These are phyloP conservation scores for Pasiphila rectangulata DNA, from an alignment of 2,888 invertebrate genomes.

Conservation along the genomic window DNA sequence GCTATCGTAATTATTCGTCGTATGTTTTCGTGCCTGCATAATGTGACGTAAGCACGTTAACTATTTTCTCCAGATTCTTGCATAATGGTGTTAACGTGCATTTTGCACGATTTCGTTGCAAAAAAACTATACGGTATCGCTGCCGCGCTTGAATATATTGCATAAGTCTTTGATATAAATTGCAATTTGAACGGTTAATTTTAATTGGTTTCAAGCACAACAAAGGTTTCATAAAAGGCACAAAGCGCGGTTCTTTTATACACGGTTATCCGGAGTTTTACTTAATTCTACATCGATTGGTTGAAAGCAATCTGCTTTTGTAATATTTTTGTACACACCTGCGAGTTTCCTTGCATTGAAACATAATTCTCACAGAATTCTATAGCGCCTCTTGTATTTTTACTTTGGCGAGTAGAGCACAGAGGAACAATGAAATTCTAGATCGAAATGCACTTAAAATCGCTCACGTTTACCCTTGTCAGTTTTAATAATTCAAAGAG, in stretches of 20 bases:
- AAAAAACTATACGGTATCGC: conserved; percentile 30
- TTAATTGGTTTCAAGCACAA: background rate
- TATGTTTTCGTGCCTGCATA: conserved; percentile 43
- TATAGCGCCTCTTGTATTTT: background rate
- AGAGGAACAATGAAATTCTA: conserved; percentile 31
- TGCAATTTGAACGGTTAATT: background rate
- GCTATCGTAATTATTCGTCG: conserved; percentile 34
- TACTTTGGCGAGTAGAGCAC: conserved; percentile 12
- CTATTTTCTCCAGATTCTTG: conserved; percentile 44
- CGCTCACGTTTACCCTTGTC: conserved; percentile 41
- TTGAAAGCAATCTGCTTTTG: too few relatives aligned
- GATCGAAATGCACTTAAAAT: conserved; percentile 42
- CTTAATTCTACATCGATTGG: too few relatives aligned
- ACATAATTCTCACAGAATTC: background rate
- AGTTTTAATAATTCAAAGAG: conserved; percentile 45
- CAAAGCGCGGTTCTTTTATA: too few relatives aligned
- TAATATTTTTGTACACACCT: too few relatives aligned
- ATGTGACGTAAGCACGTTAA: conserved; percentile 52
- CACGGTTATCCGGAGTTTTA: too few relatives aligned
- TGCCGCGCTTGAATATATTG: conserved; percentile 35
- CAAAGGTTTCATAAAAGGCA: too few relatives aligned
- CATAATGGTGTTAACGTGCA: conserved; percentile 51
- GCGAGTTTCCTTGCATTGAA: background rate
- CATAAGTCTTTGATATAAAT: conserved; percentile 27
- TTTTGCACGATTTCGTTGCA: conserved; percentile 47